Evolutionary conservation across 2,797 vertebrate species (phyloP), one percentile per base, ranked within the genome.

Genomic region (Tinamus major): DNA sequence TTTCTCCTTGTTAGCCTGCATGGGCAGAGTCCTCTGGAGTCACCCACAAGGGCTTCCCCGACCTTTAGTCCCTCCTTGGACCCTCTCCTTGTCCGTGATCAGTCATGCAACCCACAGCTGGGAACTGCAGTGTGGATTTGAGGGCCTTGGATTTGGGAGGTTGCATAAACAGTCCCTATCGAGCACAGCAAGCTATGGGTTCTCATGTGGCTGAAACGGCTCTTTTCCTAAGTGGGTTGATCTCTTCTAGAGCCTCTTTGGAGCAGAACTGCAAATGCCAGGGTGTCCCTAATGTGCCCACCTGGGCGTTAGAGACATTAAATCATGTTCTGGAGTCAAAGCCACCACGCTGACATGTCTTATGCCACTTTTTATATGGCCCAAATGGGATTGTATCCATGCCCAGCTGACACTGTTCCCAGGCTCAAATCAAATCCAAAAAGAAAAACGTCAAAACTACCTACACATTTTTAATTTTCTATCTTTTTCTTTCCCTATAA

Each of bases 401-500:
- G 48, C 33, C 19, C 26, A 27, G 55, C 65, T 15, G 59, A 21
- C 7, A 2, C 29, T 3, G 26, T 18, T 33, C 8, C 27, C 39
- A 23, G 58, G 46, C 26, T 53, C 15, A 35, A 29, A 10, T 5
- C 18, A 4, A 39, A 24, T 27, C 20, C 20, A n/a, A 26, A 21
- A 20, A 17, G 29, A 23, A 21, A 24, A 19, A 23, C 49, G n/a
- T 20, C 23, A 21, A 23, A 49, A 3, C 4, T 3, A 1, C 0
- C 21, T 27, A 12, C 1, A 6, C 16, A 39, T 2, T 0, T 0
- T 5, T 58, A 44, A 4, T 1, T 16, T 27, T 15, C 41, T 48
- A 20, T 31, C 3, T 27, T 3, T 77, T 7, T 11, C 10, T 75
- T 6, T 11, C 10, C 37, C 31, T 42, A 21, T 21, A 24, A 53